Evolutionary conservation across 2,113 vertebrate genomes (phyloP).

Genomic region (Piaya cayana): DNA sequence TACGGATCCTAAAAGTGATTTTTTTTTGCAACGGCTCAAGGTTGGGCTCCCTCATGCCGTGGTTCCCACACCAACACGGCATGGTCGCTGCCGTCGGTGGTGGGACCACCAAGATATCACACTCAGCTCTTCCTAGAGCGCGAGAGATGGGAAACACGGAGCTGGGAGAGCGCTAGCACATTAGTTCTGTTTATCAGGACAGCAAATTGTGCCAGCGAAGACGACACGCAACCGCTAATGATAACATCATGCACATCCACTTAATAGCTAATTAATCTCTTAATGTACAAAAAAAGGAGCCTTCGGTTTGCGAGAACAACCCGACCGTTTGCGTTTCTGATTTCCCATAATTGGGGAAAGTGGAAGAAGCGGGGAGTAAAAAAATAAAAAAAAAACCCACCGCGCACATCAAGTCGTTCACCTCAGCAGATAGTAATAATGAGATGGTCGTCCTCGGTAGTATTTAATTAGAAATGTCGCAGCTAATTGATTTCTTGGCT

Average conservation of each 20-base stretch:
- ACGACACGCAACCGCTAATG: background rate
- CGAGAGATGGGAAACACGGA: fast-evolving
- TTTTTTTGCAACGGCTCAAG: fast-evolving
- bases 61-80: fast-evolving
- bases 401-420: background rate
- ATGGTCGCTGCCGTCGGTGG: fast-evolving
- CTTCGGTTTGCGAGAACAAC: background rate
- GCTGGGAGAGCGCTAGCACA: background rate
- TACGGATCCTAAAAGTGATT: fast-evolving
- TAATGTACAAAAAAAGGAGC: background rate
- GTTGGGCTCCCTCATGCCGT: fast-evolving
- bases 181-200: background rate
- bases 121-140: fast-evolving
- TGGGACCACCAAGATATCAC: background rate
- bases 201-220: background rate
- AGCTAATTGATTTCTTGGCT: constrained; percentile 72
- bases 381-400: too few relatives aligned
- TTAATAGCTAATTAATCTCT: constrained; percentile 52
- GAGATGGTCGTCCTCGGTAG: constrained; percentile 22
- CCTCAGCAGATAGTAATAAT: background rate
- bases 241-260: background rate
- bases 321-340: background rate
- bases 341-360: background rate
- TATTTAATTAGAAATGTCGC: constrained; percentile 57
- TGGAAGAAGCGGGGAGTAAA: background rate